phyloP scores from a whole-genome alignment of 1,140 invertebrate genomes.

The Cheumatopsyche charites region DNA sequence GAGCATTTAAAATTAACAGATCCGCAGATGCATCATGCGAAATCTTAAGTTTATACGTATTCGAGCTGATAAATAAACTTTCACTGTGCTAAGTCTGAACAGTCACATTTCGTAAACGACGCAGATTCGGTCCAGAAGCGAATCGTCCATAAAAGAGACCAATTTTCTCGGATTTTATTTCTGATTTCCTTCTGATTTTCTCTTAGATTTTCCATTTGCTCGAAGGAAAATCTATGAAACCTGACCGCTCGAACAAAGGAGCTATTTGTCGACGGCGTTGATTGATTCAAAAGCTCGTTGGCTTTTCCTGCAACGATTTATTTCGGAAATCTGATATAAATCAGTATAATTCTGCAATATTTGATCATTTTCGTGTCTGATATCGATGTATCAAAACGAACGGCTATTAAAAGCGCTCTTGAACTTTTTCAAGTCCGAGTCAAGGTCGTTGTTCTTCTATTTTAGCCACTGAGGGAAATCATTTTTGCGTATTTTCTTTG shows the following conservation, averaged over 20 bases:
- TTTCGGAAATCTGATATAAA: slow-evolving; percentile 1
- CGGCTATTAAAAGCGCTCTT: slow-evolving; percentile 3
- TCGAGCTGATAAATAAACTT: too few relatives aligned
- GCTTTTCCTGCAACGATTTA: slow-evolving; percentile 23
- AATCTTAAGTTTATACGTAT: too few relatives aligned
- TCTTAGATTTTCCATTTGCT: too few relatives aligned
- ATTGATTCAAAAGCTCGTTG: slow-evolving; percentile 28
- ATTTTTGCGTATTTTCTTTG: not conserved
- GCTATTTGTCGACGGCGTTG: slow-evolving; percentile 10
- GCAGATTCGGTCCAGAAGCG: too few relatives aligned
- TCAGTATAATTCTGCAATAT: not conserved
- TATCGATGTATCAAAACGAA: not conserved
- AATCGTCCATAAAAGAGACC: too few relatives aligned
- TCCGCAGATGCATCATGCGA: too few relatives aligned
- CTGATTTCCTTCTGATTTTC: too few relatives aligned
- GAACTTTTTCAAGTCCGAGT: slow-evolving; percentile 7
- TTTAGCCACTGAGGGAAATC: not conserved
- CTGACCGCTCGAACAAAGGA: slow-evolving; percentile 35
- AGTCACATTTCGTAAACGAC: too few relatives aligned
- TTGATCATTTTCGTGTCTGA: not conserved
- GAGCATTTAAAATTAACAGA: too few relatives aligned
- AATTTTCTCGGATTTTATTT: too few relatives aligned
- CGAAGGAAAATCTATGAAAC: not conserved
- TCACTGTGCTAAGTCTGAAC: too few relatives aligned
- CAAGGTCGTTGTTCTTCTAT: slow-evolving; percentile 1